Evolutionary conservation across 2,797 vertebrate genomes (phyloP), one percentile per base, ranked within the genome.

Genomic region (Enteromius paludinosus): DNA sequence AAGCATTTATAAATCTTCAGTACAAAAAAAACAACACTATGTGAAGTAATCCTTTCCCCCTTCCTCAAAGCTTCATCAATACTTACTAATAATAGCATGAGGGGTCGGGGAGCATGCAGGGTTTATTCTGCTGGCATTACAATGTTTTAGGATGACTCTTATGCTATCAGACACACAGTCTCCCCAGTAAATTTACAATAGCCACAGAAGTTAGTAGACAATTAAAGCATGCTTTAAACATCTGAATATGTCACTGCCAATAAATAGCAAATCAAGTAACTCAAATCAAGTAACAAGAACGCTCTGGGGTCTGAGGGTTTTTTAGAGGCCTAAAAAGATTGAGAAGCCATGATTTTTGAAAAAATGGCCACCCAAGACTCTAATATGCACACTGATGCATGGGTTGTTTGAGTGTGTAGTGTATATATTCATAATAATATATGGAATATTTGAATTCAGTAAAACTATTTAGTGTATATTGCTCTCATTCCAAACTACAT

Each of bases 11-110:
- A 35, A 49, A 28, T 17, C 25, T 33, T 77, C 14, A 20, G 54
- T 65, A 54, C 23, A 69, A 70, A 75, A 70, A 54, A 47, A 45
- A 71, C 43, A 45, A 62, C n/a, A 3, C 62, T 7, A 61, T 23
- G 45, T 15, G 4, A 35, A 72, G 45, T 69, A 64, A 71, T 77
- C 11, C 66, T 38, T 41, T 14, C 23, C 54, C 54, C 68, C 23
- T 15, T 20, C 33, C 64, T 81, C 15, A 83, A 59, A 71, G 54
- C 72, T 20, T 80, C 72, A 82, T 73, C 79, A 78, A 61, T 56
- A 71, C 56, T 43, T 52, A 43, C 62, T 86, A 86, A 64, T 70
- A 81, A 81, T 81, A 86, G 75, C 49, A 41, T 7, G 11, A 54
- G 18, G 61, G 33, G 35, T 65, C 54, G 45, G 43, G 23, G 17